These are phyloP conservation scores for Tiliacea aurago DNA, from an alignment of 2,888 invertebrate species.

Conservation along the genomic window DNA sequence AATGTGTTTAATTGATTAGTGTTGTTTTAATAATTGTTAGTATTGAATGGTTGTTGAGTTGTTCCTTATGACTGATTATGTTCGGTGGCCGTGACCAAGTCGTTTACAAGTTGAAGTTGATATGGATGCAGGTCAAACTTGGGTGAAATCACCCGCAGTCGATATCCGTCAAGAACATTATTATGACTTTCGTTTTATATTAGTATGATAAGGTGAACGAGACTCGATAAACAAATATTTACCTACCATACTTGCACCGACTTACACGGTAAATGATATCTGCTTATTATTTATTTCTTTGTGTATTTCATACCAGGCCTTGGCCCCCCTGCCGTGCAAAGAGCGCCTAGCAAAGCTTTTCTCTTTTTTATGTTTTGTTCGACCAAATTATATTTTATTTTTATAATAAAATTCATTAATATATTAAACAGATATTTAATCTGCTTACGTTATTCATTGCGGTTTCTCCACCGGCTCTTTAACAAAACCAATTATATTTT, in stretches of 20 bases:
- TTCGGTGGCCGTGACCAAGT: conserved; percentile 53
- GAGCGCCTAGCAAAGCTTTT: not conserved
- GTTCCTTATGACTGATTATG: conserved; percentile 56
- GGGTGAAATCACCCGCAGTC: conserved; percentile 39
- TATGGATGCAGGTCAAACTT: conserved; percentile 54
- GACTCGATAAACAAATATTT: conserved; percentile 42
- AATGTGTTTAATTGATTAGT: conserved; percentile 47
- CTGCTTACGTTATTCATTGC: conserved; percentile 4
- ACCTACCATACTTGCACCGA: conserved; percentile 11
- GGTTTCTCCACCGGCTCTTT: not conserved
- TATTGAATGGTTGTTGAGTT: conserved; percentile 30
- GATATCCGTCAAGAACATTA: conserved; percentile 38
- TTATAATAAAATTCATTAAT: conserved; percentile 9
- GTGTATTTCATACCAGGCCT: not conserved
- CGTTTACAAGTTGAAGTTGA: conserved; percentile 36
- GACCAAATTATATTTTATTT: not conserved
- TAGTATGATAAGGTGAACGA: conserved; percentile 36
- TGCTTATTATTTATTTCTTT: conserved; percentile 41
- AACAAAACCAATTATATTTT: not conserved
- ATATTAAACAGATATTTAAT: conserved; percentile 27
- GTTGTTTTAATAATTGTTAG: conserved; percentile 35
- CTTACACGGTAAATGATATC: conserved; percentile 3
- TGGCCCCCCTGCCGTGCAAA: conserved; percentile 10
- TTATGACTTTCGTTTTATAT: conserved; percentile 44
- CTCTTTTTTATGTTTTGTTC: conserved; percentile 25